These are phyloP conservation scores for Fukomys damarensis DNA, from an alignment of 2,113 vertebrate species.

Conservation along the genomic window DNA sequence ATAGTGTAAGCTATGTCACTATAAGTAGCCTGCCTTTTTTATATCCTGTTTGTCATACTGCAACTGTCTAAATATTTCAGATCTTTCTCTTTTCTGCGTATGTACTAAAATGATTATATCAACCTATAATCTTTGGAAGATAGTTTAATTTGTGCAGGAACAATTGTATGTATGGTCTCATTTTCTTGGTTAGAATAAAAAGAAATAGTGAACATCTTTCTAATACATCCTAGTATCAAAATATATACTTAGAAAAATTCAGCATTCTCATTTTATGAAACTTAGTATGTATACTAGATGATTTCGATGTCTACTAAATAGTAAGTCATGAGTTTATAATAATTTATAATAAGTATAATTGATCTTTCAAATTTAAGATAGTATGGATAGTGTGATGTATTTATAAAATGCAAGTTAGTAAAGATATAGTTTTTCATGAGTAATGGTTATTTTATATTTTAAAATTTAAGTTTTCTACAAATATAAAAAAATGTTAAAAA, in stretches of 20 bases:
- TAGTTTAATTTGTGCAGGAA: constrained; percentile 37
- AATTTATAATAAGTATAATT: background rate
- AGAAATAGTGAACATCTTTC: background rate
- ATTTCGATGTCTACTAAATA: background rate
- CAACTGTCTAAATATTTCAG: background rate
- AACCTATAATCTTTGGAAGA: background rate
- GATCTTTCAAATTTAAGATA: constrained; percentile 30
- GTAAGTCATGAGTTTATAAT: background rate
- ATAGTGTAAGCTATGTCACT: background rate
- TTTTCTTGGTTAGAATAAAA: constrained; percentile 62
- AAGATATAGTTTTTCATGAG: background rate
- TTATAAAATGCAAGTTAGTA: background rate
- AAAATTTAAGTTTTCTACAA: constrained; percentile 57
- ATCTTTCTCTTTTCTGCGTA: background rate
- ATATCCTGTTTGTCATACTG: background rate
- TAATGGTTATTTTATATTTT: constrained; percentile 20
- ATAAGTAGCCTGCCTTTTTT: constrained; percentile 19
- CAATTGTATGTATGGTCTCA: background rate
- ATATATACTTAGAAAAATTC: constrained; percentile 1
- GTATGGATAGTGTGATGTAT: background rate
- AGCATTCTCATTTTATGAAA: background rate
- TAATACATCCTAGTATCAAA: background rate
- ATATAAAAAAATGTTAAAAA: constrained; percentile 33
- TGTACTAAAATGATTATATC: constrained; percentile 37
- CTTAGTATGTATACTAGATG: background rate